Base-by-base conservation (phyloP, 2,113 vertebrate species). In the Gobius niger region DNA sequence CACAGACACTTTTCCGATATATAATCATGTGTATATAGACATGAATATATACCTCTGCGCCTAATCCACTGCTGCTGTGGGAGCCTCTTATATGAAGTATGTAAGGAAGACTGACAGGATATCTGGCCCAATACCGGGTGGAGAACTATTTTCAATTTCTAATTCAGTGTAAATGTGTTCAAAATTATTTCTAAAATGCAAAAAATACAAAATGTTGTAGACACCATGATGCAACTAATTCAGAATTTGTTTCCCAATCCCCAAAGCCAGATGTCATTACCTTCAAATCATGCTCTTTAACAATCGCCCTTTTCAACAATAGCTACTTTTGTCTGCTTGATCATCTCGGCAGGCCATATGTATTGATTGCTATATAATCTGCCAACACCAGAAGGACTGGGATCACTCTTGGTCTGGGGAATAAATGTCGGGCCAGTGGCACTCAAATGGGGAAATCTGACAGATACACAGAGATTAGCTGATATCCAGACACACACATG, bases 1-100 rank as follows among this genome's bases (percentile, higher is more conserved):
- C 88, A 88, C 68, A 93, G 94, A 95, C 94, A 94, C 93, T 90
- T 96, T 95, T 94, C 93, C 94, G 89, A 95, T 96, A 95, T 93
- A 95, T 95, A 95, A 96, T 95, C 94, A 93, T 91, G 92, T 91
- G 91, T 94, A 92, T 94, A 94, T 94, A 94, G 94, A 94, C 94
- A 95, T 94, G 92, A 92, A 93, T 94, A 94, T 94, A 94, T 92
- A 90, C 90, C 77, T 91, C 88, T 93, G 90, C 92, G 93, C 92
- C 93, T 93, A 95, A 95, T 95, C 93, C 92, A 91, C 90, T 92
- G 91, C 85, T 90, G 91, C 88, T 92, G 87, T 89, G 87, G 91
- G 92, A 89, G 84, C 87, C 87, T 94, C 91, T 88, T 93, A 94
- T 93, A 95, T 93, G 93, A 93, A 12, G 18, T 54, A 90, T 88